Evolutionary conservation across 1,140 invertebrate species (phyloP).

Genomic region (Pseudachorutes palmiensis): DNA sequence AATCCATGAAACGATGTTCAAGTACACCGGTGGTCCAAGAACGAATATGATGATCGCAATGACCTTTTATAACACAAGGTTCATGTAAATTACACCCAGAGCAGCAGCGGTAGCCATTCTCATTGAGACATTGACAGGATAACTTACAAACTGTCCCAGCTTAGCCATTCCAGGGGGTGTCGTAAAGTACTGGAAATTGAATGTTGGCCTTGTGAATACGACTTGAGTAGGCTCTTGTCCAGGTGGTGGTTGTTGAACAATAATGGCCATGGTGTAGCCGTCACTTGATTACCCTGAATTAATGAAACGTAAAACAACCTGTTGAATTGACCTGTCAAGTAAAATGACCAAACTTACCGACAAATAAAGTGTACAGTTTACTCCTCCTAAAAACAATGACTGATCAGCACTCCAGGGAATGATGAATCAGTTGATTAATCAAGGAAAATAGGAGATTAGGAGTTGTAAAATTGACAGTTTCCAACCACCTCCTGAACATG

Average conservation of each 20-base stretch:
- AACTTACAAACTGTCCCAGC: constrained; percentile 46
- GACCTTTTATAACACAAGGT: neutral
- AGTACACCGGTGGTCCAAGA: neutral
- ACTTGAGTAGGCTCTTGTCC: neutral
- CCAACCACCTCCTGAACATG: too few species aligned
- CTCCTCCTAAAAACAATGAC: too few species aligned
- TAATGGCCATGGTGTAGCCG: neutral
- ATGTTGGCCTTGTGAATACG: neutral
- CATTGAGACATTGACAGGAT: neutral
- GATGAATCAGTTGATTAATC: too few species aligned
- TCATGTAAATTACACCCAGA: neutral
- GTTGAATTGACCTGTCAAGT: neutral
- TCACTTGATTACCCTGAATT: neutral
- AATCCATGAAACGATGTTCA: constrained; percentile 39
- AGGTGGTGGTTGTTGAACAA: neutral
- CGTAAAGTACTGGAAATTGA: constrained; percentile 46
- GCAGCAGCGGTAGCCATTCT: neutral
- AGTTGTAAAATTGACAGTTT: too few species aligned
- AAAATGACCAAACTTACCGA: too few species aligned
- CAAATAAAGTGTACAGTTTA: too few species aligned
- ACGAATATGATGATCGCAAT: constrained; percentile 2
- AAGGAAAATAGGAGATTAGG: neutral
- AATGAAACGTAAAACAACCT: neutral
- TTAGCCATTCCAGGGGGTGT: constrained; percentile 48
- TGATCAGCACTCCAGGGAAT: too few species aligned